Base-by-base conservation (phyloP, 2,113 vertebrate genomes). In the Casuarius casuarius region DNA sequence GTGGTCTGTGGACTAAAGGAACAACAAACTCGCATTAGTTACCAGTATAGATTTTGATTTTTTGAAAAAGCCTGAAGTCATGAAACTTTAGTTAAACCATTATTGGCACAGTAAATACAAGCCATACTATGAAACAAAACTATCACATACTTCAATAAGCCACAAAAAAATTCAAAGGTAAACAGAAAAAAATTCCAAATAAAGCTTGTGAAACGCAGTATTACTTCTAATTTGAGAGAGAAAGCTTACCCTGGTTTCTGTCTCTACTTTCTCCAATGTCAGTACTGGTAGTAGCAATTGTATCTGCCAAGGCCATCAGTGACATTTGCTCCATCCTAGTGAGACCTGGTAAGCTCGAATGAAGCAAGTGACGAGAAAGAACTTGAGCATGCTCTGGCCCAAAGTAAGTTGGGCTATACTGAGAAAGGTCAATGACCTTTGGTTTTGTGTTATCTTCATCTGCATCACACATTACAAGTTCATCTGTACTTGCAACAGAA, bases 261-360 rank as follows among this genome's bases (percentile, higher is more conserved):
- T 98, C 98, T 97, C 99, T 98, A 97, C 98, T 99, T 96, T 99
- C 98, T 95, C 99, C 98, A 63, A 99, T 98, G 95, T 99, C 99
- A 68, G 99, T 99, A 98, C 99, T 99, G 81, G 99, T 99, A 86
- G 99, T 99, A 74, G 99, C 99, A 84, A 99, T 98, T 56, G 99
- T 99, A 97, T 99, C 99, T 19, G 99, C 99, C 72, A 99, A 97
- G 2, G 99, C 99, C 99, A 99, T 99, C 89, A 99, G 95, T 58
- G 99, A 99, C 99, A 99, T 99, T 96, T 99, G 99, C 87, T 99
- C 99, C 98, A 99, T 99, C 42, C 99, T 98, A 28, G 98, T 99
- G 95, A 99, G 98, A 61, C 99, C 99, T 91, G 99, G 99, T 89
- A 99, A 98, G 95, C 99, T 99, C 78, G 99, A 99, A 97, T 99